Percentiles rank a stretch among this genome's conserved stretches.
Evolutionary conservation across 1,140 invertebrate genomes (phyloP).

Genomic region (Bombus fervidus): DNA sequence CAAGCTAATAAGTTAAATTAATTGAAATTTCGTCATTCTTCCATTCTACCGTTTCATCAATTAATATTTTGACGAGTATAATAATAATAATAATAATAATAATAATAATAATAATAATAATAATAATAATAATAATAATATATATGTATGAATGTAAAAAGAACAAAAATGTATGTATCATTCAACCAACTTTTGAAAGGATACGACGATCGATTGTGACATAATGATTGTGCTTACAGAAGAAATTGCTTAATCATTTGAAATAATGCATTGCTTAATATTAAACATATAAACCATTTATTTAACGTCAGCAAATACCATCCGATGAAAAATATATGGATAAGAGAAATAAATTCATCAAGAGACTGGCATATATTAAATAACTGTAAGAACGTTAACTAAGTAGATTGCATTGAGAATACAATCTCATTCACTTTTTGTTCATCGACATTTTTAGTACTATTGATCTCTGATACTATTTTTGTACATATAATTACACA

Average conservation of each 20-base stretch:
- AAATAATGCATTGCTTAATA: neutral
- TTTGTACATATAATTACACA: neutral
- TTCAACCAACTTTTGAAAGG: neutral
- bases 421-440: neutral
- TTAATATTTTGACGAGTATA: neutral
- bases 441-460: neutral
- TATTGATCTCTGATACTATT: neutral
- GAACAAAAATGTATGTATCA: neutral
- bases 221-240: neutral
- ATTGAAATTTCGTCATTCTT: neutral
- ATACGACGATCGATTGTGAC: neutral
- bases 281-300: neutral
- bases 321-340: neutral
- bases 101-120: no score
- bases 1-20: neutral
- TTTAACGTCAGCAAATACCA: slow-evolving; percentile 14
- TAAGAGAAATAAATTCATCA: slow-evolving; percentile 15
- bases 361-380: neutral
- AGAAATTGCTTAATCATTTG: neutral
- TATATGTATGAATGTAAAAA: neutral
- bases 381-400: neutral
- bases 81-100: no score
- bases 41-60: neutral
- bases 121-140: no score
- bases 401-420: neutral